These are phyloP conservation scores for Platycnemis pennipes DNA, from an alignment of 2,888 invertebrate species.

Conservation along the genomic window DNA sequence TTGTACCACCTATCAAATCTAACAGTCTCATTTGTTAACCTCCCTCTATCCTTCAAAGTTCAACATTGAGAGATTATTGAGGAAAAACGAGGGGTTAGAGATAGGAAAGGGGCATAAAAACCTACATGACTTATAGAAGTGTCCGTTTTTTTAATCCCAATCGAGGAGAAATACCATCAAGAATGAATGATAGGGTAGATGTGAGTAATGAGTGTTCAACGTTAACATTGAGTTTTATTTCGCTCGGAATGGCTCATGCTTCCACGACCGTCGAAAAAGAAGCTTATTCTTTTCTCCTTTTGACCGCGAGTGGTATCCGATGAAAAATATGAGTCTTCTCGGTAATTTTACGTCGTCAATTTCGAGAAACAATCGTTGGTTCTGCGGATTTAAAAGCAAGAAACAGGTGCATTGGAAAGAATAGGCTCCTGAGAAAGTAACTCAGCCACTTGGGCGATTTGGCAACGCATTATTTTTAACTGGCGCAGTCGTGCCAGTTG, in stretches of 20 bases:
- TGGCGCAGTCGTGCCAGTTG: background rate
- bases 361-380: background rate
- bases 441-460: background rate
- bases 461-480: background rate
- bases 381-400: background rate
- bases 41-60: background rate
- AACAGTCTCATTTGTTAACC: background rate
- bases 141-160: background rate
- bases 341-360: background rate
- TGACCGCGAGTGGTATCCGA: no score
- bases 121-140: background rate
- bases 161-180: background rate
- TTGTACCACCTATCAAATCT: background rate
- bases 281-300: background rate
- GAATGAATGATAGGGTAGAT: background rate
- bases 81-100: background rate
- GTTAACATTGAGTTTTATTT: background rate
- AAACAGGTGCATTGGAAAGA: constrained; percentile 4
- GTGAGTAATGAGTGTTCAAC: background rate
- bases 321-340: constrained; percentile 10
- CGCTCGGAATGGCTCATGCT: background rate
- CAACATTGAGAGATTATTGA: background rate
- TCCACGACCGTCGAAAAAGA: background rate
- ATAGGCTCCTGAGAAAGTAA: background rate
- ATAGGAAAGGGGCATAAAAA: background rate